phyloP scores from a whole-genome alignment of 2,113 vertebrate species.

The Typhlomys cinereus region DNA sequence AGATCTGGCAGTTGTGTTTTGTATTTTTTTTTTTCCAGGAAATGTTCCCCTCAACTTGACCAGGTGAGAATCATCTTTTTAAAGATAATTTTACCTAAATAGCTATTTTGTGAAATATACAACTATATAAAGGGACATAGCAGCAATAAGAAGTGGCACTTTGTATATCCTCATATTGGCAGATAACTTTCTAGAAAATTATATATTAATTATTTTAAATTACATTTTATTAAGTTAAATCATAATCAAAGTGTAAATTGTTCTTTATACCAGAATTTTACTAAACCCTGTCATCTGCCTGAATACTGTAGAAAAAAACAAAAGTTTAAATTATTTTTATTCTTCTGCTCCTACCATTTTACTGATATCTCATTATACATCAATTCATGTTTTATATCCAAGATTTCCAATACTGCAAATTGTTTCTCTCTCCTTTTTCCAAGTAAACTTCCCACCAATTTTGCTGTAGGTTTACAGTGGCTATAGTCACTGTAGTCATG shows the following conservation, averaged over 20 bases:
- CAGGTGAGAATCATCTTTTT: not conserved
- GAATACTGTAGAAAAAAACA: not conserved
- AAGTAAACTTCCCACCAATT: not conserved
- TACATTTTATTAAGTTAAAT: conserved; percentile 31
- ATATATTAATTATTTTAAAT: not conserved
- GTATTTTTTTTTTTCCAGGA: conserved; percentile 20
- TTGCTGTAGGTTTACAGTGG: not conserved
- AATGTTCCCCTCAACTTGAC: not conserved
- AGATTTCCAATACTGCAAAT: not conserved
- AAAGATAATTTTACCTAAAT: not conserved
- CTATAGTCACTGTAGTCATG: not conserved
- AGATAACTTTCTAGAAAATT: not conserved
- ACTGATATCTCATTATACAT: not conserved
- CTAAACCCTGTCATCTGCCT: not conserved
- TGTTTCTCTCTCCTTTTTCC: not conserved
- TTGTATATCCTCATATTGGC: not conserved
- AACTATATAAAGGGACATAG: not conserved
- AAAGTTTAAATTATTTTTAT: not conserved
- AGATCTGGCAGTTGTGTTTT: not conserved
- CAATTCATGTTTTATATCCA: not conserved
- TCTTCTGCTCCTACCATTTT: not conserved
- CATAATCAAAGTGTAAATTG: not conserved
- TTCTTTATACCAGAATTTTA: not conserved
- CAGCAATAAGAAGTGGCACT: not conserved
- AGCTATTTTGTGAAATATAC: not conserved